A percentile compares a stretch with the other conserved stretches of the same genome.
These are phyloP conservation scores for Tetrao urogallus DNA, from an alignment of 2,113 vertebrate species.

Conservation along the genomic window DNA sequence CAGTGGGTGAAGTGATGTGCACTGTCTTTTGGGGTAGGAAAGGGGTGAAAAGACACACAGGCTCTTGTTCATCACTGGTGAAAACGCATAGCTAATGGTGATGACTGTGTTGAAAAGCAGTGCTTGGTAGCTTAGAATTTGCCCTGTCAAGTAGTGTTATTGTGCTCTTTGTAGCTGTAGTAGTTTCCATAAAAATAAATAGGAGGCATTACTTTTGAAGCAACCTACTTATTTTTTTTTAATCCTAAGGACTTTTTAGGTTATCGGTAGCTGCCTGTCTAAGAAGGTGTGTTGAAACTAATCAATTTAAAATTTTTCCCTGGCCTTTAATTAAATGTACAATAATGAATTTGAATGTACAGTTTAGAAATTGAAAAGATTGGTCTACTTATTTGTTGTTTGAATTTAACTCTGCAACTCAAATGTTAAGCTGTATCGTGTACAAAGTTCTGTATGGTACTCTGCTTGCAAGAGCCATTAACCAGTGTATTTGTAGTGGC, in stretches of 20 bases:
- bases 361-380: neutral
- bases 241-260: neutral
- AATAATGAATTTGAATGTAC: accelerated
- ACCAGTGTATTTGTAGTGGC: neutral
- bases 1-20: too few relatives aligned
- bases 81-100: too few relatives aligned
- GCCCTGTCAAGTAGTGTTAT: too few relatives aligned
- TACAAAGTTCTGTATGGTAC: neutral
- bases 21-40: too few relatives aligned
- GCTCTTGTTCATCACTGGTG: too few relatives aligned
- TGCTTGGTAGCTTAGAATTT: too few relatives aligned
- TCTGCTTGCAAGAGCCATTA: constrained; percentile 2
- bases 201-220: neutral
- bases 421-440: neutral
- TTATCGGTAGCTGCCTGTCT: neutral
- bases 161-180: neutral
- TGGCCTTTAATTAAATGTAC: neutral
- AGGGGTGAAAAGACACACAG: too few relatives aligned
- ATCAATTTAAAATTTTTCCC: neutral
- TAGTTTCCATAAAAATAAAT: neutral
- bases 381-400: neutral
- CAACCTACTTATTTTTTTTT: neutral
- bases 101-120: too few relatives aligned
- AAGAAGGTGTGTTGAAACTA: neutral
- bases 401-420: neutral